These are phyloP conservation scores for Mobula birostris DNA, from an alignment of 2,113 vertebrate species.

Conservation along the genomic window DNA sequence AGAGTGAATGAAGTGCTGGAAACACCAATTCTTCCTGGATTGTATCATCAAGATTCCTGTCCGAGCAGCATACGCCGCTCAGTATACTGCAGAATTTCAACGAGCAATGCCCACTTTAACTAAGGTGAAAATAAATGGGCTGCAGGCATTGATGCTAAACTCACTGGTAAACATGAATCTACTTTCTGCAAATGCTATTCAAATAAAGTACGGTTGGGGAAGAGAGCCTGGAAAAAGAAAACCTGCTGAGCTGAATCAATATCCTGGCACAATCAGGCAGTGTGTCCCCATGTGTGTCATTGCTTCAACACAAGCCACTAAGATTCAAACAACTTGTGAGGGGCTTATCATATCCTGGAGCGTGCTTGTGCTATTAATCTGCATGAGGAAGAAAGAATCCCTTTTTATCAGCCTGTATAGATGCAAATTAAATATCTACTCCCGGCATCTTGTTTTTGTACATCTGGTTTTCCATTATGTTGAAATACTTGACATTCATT, in stretches of 20 bases:
- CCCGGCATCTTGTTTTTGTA: background rate
- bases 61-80: background rate
- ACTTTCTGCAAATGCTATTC: background rate
- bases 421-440: slow-evolving; percentile 19
- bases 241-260: slow-evolving; percentile 15
- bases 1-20: background rate
- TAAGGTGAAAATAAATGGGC: background rate
- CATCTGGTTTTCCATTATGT: background rate
- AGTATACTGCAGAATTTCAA: background rate
- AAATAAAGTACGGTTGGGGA: background rate
- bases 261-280: background rate
- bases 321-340: slow-evolving; percentile 2
- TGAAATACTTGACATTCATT: background rate
- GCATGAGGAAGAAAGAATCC: slow-evolving; percentile 9
- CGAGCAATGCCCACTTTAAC: background rate
- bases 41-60: background rate
- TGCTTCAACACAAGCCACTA: background rate
- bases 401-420: slow-evolving; percentile 21
- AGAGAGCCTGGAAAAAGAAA: too few relatives aligned
- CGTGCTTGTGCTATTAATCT: background rate
- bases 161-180: background rate
- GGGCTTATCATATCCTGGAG: background rate
- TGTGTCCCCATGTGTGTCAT: slow-evolving; percentile 14
- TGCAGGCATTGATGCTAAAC: background rate
- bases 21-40: background rate